Evolutionary conservation across 2,113 vertebrate species (phyloP), one percentile per base, ranked within the genome.

Genomic region (Tragulus kanchil): DNA sequence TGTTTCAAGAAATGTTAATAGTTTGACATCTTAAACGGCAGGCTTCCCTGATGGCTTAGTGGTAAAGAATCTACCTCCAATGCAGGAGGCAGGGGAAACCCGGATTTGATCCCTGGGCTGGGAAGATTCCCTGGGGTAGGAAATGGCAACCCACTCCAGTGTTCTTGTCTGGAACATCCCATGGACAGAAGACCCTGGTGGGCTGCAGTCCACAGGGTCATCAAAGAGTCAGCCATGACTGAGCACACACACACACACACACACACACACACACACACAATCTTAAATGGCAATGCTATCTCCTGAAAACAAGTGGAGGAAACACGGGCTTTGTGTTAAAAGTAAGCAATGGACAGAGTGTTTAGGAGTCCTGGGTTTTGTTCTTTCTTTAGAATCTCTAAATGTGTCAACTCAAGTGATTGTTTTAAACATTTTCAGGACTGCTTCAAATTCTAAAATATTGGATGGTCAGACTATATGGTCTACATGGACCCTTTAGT

Each of bases 401-500:
- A 71, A 93, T 83, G 56, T 8, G 0, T 77, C 16, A 77, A 90
- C n/a, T 65, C 28, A 5, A 28, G 45, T 81, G 52, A 93, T 50
- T 21, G 79, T 88, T 17, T 59, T 79, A n/a, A 81, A 62, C 6
- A 31, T 95, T 12, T 77, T 78, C 89, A 67, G 56, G 71, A 93
- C 14, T 89, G 42, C 78, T 89, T 93, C 58, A 71, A 94, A 85
- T 94, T 94, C 31, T 84, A 93, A 94, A 90, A 71, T 82, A 85
- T 71, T 61, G 3, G 14, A 23, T 62, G 25, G 12, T 93, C 92
- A 75, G 19, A 85, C 26, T 90, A 81, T 21, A 25, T 93, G 61
- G 45, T 59, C 69, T 85, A 89, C 79, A 54, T 75, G 69, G 62
- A 69, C 42, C 75, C 25, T 95, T 96, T 87, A 90, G 45, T 97